Conservation (phyloP, 2,113 vertebrate species). For the Gavialis gangeticus region DNA sequence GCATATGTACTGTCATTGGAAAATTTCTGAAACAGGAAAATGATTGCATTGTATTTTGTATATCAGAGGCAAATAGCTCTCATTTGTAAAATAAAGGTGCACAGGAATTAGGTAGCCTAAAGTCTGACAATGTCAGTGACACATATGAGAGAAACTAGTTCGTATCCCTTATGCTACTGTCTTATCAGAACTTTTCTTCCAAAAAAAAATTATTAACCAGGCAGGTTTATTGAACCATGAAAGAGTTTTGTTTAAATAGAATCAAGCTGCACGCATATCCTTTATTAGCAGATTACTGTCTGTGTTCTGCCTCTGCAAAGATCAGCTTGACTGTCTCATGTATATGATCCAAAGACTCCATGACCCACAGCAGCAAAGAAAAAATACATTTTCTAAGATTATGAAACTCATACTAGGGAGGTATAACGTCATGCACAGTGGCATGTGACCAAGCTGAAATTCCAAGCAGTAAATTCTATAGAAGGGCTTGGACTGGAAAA, state of each 20-base stretch:
- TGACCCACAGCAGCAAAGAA: background rate
- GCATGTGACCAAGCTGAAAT: background rate
- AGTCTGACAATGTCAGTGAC: background rate
- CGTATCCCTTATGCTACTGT: background rate
- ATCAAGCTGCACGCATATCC: background rate
- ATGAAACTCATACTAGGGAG: background rate
- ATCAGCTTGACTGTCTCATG: background rate
- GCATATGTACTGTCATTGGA: background rate
- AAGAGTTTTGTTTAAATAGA: background rate
- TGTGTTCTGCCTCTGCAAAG: background rate
- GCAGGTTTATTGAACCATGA: background rate
- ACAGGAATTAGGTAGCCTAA: background rate
- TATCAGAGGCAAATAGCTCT: background rate
- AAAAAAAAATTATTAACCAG: background rate
- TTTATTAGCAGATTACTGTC: background rate
- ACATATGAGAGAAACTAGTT: background rate
- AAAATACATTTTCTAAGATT: background rate
- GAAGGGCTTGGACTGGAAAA: background rate
- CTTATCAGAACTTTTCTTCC: background rate
- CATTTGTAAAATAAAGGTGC: background rate
- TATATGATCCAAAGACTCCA: accelerated
- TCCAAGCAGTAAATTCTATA: background rate
- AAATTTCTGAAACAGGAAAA: conserved; percentile 20
- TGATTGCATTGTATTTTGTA: too few species aligned
- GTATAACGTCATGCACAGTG: accelerated